These are phyloP conservation scores for Saguinus oedipus DNA, from an alignment of 2,797 vertebrate genomes.

Conservation along the genomic window DNA sequence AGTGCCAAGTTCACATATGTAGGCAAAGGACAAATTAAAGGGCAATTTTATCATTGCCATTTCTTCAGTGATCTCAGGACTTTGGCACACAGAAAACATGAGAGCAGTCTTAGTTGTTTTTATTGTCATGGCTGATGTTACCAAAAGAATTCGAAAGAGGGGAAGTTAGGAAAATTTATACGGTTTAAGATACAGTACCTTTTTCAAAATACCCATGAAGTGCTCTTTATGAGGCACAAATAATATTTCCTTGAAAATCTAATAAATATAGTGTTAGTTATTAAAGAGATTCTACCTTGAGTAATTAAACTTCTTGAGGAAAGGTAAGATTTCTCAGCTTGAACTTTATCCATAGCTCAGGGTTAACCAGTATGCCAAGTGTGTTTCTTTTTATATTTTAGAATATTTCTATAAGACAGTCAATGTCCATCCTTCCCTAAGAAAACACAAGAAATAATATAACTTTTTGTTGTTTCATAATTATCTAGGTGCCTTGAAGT, in stretches of 20 bases:
- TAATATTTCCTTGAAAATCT: slow-evolving; percentile 10
- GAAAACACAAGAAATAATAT: slow-evolving; percentile 16
- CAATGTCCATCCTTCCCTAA: background rate
- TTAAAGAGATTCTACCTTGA: background rate
- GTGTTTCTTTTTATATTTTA: background rate
- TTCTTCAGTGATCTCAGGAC: background rate
- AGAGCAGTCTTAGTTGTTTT: background rate
- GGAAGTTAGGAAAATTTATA: background rate
- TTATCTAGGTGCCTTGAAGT: background rate
- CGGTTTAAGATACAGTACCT: background rate
- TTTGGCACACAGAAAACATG: background rate
- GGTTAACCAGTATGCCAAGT: background rate
- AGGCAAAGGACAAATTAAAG: background rate
- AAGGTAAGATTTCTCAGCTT: background rate
- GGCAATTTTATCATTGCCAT: background rate
- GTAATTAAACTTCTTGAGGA: background rate
- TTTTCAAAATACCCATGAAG: background rate
- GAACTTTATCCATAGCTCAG: background rate
- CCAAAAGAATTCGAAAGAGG: background rate
- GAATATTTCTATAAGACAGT: background rate
- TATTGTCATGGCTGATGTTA: background rate
- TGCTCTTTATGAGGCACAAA: background rate
- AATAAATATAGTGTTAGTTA: background rate
- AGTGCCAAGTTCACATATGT: background rate
- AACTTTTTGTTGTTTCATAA: background rate